A percentile compares a stretch with the other conserved stretches of the same genome.
Conservation (phyloP, 2,113 vertebrate genomes). For the Gymnobelideus leadbeateri region DNA sequence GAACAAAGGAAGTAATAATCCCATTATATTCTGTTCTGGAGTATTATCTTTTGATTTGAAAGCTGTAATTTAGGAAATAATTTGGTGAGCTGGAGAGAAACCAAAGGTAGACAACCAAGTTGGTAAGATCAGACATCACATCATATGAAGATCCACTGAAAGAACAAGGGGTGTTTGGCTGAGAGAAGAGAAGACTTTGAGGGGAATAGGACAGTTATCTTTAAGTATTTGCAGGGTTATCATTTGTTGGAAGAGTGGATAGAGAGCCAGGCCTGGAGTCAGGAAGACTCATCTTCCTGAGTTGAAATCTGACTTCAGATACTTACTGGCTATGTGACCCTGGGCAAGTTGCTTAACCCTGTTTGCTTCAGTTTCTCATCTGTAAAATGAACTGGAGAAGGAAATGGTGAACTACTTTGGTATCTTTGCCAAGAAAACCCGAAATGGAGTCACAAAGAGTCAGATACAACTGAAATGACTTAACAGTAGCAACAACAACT, state of each 20-base stretch:
- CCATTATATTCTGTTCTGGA: neutral
- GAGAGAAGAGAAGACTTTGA: neutral
- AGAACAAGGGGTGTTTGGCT: neutral
- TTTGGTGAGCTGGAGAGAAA: neutral
- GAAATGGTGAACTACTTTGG: neutral
- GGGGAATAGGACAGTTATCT: neutral
- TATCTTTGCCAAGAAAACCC: neutral
- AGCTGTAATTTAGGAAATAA: neutral
- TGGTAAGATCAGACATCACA: neutral
- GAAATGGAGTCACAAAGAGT: neutral
- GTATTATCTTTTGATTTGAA: neutral
- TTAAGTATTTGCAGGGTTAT: neutral
- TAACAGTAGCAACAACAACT: neutral
- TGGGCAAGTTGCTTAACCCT: neutral
- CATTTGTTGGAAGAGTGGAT: neutral
- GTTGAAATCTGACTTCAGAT: neutral
- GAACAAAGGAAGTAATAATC: constrained; percentile 50
- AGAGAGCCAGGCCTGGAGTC: too few species aligned
- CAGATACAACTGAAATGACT: neutral
- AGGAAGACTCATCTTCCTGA: too few species aligned
- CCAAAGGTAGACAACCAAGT: neutral
- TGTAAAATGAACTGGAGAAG: neutral
- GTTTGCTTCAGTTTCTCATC: neutral
- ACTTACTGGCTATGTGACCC: neutral
- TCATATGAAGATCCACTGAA: neutral